Conservation (phyloP, 2,888 invertebrate genomes). For the Lampropteryx suffumata region DNA sequence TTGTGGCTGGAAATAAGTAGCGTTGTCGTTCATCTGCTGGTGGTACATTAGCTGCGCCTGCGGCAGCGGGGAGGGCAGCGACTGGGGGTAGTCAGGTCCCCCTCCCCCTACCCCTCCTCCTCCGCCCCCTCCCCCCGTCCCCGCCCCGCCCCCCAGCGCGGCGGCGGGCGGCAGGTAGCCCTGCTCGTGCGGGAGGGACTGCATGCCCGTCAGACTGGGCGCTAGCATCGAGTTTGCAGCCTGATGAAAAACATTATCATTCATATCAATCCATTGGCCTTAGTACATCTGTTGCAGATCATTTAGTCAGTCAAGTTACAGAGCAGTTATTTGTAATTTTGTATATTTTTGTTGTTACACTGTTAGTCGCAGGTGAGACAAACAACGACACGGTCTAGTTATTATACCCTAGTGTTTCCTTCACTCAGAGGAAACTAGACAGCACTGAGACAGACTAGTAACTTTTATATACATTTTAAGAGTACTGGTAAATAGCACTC, state of each 20-base stretch:
- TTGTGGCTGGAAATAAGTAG: slow-evolving; percentile 58
- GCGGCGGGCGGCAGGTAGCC: slow-evolving; percentile 45
- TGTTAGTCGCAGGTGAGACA: too few relatives aligned
- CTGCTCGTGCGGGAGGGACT: slow-evolving; percentile 31
- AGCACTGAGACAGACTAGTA: too few relatives aligned
- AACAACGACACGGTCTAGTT: too few relatives aligned
- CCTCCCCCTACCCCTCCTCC: slow-evolving; percentile 28
- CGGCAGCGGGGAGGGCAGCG: slow-evolving; percentile 47
- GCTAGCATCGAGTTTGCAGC: slow-evolving; percentile 14
- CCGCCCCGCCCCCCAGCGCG: slow-evolving; percentile 24
- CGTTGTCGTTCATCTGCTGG: slow-evolving; percentile 51
- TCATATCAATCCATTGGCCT: slow-evolving; percentile 25
- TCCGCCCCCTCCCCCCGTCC: slow-evolving; percentile 4
- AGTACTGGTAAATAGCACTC: too few relatives aligned
- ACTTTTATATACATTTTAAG: too few relatives aligned
- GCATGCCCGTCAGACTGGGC: slow-evolving; percentile 12
- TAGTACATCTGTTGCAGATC: too few relatives aligned
- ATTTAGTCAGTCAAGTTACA: too few relatives aligned
- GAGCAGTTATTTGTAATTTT: too few relatives aligned
- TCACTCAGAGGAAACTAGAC: too few relatives aligned
- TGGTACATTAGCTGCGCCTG: slow-evolving; percentile 43
- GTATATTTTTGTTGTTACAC: too few relatives aligned
- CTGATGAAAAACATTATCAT: slow-evolving; percentile 35
- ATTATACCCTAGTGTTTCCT: too few relatives aligned
- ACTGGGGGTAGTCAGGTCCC: slow-evolving; percentile 44